phyloP scores from a whole-genome alignment of 2,797 vertebrate genomes.

The Pangasius macronema region DNA sequence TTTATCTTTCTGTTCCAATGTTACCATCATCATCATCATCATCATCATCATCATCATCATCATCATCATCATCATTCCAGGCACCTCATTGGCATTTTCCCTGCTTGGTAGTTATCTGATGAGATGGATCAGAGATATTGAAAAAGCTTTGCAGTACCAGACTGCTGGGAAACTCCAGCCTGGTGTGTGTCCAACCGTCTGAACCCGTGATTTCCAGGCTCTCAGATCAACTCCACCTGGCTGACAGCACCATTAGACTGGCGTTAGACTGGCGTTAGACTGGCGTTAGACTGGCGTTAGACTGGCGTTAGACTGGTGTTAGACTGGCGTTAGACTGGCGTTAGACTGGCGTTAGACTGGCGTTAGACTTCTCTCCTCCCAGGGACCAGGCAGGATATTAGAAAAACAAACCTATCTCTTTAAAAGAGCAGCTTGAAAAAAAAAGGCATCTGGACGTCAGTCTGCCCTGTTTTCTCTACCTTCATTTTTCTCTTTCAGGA shows the following conservation, averaged over 20 bases:
- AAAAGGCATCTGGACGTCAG: background rate
- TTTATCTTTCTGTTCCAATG: background rate
- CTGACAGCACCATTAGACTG: constrained; percentile 6
- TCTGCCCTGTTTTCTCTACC: background rate
- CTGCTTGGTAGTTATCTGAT: background rate
- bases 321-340: too few species aligned
- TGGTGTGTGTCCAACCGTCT: background rate
- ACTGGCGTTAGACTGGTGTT: too few species aligned
- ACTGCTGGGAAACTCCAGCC: constrained; percentile 2
- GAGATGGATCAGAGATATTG: constrained; percentile 5
- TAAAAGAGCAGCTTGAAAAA: background rate
- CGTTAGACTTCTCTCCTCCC: background rate
- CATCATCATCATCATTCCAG: background rate
- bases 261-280: background rate
- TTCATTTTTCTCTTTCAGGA: constrained; percentile 15
- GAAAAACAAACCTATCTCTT: constrained; percentile 14
- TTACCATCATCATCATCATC: background rate
- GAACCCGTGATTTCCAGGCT: constrained; percentile 8
- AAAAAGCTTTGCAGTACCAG: background rate
- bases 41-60: constrained; percentile 1
- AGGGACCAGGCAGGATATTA: background rate
- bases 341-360: too few species aligned
- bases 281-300: too few species aligned
- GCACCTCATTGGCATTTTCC: background rate
- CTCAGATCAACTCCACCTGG: background rate